Conservation (phyloP, 1,140 invertebrate species). For the Zophobas atratus region DNA sequence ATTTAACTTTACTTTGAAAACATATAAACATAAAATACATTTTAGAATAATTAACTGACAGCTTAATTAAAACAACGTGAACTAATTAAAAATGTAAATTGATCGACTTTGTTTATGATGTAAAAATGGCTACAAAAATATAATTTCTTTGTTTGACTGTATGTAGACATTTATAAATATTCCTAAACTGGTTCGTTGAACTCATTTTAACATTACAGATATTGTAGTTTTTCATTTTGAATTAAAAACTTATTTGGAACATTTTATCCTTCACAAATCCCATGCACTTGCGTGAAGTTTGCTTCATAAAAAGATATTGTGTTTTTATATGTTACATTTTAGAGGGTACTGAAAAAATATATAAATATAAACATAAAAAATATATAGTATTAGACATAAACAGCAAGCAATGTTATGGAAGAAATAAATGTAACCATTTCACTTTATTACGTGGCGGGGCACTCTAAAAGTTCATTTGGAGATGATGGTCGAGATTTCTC, state of each 20-base stretch:
- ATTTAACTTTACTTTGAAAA: too few species aligned
- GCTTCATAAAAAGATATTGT: constrained; percentile 10
- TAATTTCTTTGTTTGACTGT: too few species aligned
- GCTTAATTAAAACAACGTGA: too few species aligned
- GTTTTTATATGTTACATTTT: constrained; percentile 24
- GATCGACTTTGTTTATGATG: too few species aligned
- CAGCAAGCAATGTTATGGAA: constrained; percentile 5
- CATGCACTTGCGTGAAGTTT: not conserved
- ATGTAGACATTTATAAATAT: too few species aligned
- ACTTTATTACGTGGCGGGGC: constrained; percentile 1
- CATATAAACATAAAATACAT: too few species aligned
- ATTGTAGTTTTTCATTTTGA: not conserved
- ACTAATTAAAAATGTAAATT: too few species aligned
- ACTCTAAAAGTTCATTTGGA: constrained; percentile 19
- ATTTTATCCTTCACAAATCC: not conserved
- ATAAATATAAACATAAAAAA: constrained; percentile 39
- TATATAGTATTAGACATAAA: constrained; percentile 26
- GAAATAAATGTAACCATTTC: constrained; percentile 37
- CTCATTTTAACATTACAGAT: too few species aligned
- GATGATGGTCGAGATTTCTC: constrained; percentile 7
- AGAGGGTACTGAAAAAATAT: constrained; percentile 21
- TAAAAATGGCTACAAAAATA: too few species aligned
- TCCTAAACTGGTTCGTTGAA: too few species aligned
- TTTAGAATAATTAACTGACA: too few species aligned
- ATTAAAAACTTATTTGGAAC: not conserved